Percentiles rank a stretch among this genome's conserved stretches.
Conservation (phyloP, 2,113 vertebrate species). For the Empidonax alnorum region DNA sequence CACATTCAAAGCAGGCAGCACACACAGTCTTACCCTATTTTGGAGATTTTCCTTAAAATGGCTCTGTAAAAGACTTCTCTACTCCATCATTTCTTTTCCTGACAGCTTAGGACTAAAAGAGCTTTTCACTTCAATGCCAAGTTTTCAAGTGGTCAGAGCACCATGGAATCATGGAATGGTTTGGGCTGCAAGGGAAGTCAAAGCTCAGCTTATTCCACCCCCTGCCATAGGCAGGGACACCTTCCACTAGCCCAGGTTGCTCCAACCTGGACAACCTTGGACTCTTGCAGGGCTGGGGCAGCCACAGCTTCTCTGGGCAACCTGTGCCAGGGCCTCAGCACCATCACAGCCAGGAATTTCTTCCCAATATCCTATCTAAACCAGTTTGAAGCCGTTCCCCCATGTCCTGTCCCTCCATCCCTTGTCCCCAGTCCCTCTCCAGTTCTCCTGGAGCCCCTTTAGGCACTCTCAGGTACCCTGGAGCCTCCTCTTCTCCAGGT, state of each 20-base stretch:
- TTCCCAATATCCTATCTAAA: rapidly evolving
- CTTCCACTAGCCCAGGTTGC: neutral
- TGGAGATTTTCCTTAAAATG: neutral
- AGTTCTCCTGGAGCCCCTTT: neutral
- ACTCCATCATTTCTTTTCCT: neutral
- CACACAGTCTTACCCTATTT: neutral
- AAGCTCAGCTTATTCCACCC: rapidly evolving
- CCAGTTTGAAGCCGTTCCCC: neutral
- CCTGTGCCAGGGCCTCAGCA: neutral
- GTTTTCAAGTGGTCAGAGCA: neutral
- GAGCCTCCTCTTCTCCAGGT: neutral
- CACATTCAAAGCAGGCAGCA: neutral
- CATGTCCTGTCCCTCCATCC: neutral
- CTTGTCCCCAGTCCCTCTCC: neutral
- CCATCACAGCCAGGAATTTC: neutral
- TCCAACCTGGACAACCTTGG: neutral
- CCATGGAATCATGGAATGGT: neutral
- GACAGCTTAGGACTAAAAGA: neutral
- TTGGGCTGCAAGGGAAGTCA: too few relatives aligned
- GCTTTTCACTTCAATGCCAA: neutral
- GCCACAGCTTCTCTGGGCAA: neutral
- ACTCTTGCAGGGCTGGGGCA: neutral
- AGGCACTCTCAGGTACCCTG: neutral
- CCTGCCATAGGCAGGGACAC: neutral
- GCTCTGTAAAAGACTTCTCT: neutral